A percentile compares a stretch with the other conserved stretches of the same genome.
phyloP scores from a whole-genome alignment of 1,140 invertebrate genomes.

The Drosophila nasuta region DNA sequence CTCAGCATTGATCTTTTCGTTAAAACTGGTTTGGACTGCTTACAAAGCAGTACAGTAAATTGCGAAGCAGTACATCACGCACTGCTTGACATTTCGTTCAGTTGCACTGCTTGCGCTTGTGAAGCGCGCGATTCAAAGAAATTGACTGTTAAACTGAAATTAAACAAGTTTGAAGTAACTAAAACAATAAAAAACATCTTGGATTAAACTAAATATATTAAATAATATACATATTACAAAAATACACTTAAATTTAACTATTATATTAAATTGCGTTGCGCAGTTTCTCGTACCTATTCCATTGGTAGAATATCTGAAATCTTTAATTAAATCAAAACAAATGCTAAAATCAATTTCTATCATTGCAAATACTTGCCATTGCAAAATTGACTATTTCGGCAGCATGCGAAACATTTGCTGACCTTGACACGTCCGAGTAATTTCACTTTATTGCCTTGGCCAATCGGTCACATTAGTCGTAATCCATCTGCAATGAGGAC shows the following conservation, averaged over 20 bases:
- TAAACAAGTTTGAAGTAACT: not conserved
- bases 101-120: constrained; percentile 19
- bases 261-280: not conserved
- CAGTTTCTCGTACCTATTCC: too few species aligned
- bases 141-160: not conserved
- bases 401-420: constrained; percentile 19
- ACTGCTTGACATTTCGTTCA: too few species aligned
- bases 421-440: constrained; percentile 74
- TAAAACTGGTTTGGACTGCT: constrained; percentile 13
- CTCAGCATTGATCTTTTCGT: constrained; percentile 20
- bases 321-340: not conserved
- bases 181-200: too few species aligned
- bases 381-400: not conserved
- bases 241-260: not conserved
- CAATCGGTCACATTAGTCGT: constrained; percentile 74
- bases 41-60: too few species aligned
- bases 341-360: not conserved
- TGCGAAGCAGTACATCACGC: too few species aligned
- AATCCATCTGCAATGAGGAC: constrained; percentile 75
- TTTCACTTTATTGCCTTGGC: constrained; percentile 80
- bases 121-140: not conserved
- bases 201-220: not conserved
- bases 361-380: not conserved
- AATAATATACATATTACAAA: not conserved
- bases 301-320: not conserved